Evolutionary conservation across 2,113 vertebrate genomes (phyloP).

Genomic region (Halichoerus grypus): DNA sequence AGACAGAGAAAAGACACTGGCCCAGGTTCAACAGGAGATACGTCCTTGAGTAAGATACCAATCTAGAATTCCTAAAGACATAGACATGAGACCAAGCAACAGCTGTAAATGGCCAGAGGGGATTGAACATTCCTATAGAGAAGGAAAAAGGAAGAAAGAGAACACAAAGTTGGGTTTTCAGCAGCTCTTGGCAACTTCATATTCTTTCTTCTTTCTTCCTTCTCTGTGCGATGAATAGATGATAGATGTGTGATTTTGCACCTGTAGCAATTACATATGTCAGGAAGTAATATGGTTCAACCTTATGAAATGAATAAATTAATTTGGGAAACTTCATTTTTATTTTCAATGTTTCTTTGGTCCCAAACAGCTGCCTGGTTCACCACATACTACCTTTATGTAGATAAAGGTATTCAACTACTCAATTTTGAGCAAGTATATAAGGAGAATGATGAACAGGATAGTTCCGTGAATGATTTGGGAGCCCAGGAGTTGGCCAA

Average conservation of each 20-base stretch:
- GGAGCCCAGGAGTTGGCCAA: not conserved
- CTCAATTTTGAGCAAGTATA: not conserved
- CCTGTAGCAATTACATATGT: not conserved
- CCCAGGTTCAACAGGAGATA: not conserved
- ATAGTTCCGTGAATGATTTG: not conserved
- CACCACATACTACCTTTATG: not conserved
- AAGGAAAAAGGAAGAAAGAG: not conserved
- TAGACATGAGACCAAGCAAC: not conserved
- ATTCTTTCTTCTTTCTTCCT: not conserved
- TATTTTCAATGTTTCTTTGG: not conserved
- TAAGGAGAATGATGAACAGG: not conserved
- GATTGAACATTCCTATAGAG: not conserved
- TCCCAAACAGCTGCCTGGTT: not conserved
- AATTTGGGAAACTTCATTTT: not conserved
- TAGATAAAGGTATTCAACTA: not conserved
- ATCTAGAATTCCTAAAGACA: not conserved
- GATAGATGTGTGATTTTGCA: not conserved
- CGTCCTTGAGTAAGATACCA: not conserved
- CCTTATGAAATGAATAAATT: not conserved
- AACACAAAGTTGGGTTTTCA: not conserved
- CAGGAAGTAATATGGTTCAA: not conserved
- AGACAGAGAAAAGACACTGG: not conserved
- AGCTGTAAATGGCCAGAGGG: not conserved
- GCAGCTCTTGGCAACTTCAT: not conserved
- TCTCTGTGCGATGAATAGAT: not conserved